Percentiles rank a stretch among this genome's conserved stretches.
Evolutionary conservation across 2,797 vertebrate species (phyloP).

Genomic region (Nyctalus aviator): DNA sequence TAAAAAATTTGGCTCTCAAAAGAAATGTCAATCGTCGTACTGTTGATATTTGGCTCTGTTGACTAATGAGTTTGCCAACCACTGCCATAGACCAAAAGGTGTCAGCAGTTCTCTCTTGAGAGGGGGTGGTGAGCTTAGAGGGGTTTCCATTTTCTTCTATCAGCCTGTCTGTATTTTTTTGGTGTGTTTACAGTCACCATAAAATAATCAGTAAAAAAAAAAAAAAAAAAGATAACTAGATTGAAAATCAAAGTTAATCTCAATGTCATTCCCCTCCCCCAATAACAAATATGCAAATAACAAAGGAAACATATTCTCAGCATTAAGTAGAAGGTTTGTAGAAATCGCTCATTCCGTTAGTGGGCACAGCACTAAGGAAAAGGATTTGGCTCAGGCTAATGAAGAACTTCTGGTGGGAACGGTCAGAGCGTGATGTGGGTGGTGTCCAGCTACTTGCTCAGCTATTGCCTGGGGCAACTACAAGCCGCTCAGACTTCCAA

Average conservation of each 20-base stretch:
- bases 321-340: neutral
- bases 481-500: neutral
- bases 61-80: no score
- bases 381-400: neutral
- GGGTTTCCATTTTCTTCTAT: neutral
- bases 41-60: no score
- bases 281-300: neutral
- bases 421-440: neutral
- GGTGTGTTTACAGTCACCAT: neutral
- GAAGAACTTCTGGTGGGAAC: neutral
- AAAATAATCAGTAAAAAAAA: neutral
- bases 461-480: constrained; percentile 54
- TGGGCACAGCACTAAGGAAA: neutral
- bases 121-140: neutral
- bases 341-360: neutral
- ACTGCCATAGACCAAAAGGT: neutral
- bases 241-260: constrained; percentile 34
- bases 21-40: no score
- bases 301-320: constrained; percentile 24
- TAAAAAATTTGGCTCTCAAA: no score
- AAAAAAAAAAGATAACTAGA: neutral
- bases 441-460: neutral
- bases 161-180: neutral
- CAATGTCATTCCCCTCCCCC: neutral
- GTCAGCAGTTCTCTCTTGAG: neutral